Evolutionary conservation across 2,113 vertebrate genomes (phyloP), one percentile per base, ranked within the genome.

Genomic region (Carassius carassius): DNA sequence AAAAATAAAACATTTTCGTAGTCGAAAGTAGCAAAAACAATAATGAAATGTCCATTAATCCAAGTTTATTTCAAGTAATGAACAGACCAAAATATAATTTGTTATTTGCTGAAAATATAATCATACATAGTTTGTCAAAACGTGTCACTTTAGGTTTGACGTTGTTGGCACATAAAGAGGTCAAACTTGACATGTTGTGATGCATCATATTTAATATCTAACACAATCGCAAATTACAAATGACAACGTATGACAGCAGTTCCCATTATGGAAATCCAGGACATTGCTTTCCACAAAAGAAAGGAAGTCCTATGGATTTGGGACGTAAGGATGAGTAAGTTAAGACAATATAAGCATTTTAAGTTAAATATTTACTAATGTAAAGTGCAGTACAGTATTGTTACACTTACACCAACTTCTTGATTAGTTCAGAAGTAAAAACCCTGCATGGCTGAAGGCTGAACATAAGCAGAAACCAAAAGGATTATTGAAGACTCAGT

Each of bases 361-460:
- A 58, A 21, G 32, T 70, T 17, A 19, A 11, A 19, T 37, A 37
- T 32, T 67, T 70, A 70, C 65, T 70, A 10, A 69, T 21, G 9
- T 19, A 19, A 35, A 17, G 3, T 19, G 35, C 17, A 41, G 8
- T 11, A 21, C 7, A 58, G 56, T 21, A n/a, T 21, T 58, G 19
- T 6, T 63, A 73, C 1, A 23, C 21, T 23, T 14, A 47, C 37
- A 73, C 12, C 32, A 73, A 13, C 11, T 47, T 44, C 37, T 73
- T 47, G 19, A 37, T 78, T 78, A 56, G 76, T 78, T 78, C 4
- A 78, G 58, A 78, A 78, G 19, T 0, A 29, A 16, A 77, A 49
- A 32, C 23, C 67, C 62, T 41, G 5, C 4, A 29, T 56, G 16
- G 44, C 37, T 83, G 23, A 72, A 58, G 11, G n/a, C 72, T 44